These are phyloP conservation scores for Parochlus steinenii DNA, from an alignment of 2,888 invertebrate genomes.

Conservation along the genomic window DNA sequence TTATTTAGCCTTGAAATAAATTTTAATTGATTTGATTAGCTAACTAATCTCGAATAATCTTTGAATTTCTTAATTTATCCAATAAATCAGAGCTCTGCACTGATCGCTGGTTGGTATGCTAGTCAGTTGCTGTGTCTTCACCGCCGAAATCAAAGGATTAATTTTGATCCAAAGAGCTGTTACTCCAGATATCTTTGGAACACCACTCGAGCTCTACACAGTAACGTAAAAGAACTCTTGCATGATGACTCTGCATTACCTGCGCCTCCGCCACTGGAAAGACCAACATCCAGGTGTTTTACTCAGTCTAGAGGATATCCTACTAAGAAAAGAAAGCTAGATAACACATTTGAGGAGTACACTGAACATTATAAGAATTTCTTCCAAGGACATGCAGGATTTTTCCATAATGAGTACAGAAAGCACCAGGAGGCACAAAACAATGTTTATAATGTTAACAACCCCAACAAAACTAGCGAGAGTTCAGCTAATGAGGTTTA, in stretches of 20 bases:
- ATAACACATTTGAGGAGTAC: constrained; percentile 1
- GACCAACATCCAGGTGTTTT: neutral
- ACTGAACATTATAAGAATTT: neutral
- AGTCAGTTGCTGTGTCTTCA: constrained; percentile 35
- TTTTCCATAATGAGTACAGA: no score
- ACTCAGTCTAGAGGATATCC: no score
- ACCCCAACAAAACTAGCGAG: no score
- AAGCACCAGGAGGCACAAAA: no score
- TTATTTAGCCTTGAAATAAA: neutral
- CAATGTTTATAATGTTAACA: no score
- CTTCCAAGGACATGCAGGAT: constrained; percentile 2
- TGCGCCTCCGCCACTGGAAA: neutral
- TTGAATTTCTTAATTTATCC: constrained; percentile 13
- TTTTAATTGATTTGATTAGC: neutral
- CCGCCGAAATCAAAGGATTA: constrained; percentile 15
- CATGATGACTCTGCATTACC: constrained; percentile 12
- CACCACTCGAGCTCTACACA: constrained; percentile 15
- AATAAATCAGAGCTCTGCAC: constrained; percentile 37
- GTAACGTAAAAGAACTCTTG: constrained; percentile 18
- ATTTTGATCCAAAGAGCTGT: constrained; percentile 15
- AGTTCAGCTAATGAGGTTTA: no score
- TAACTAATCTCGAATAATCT: constrained; percentile 4
- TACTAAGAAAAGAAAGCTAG: neutral
- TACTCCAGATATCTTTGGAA: constrained; percentile 6
- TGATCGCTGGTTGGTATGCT: constrained; percentile 45